Conservation (phyloP, 1,140 invertebrate species). For the Augochlora pura region DNA sequence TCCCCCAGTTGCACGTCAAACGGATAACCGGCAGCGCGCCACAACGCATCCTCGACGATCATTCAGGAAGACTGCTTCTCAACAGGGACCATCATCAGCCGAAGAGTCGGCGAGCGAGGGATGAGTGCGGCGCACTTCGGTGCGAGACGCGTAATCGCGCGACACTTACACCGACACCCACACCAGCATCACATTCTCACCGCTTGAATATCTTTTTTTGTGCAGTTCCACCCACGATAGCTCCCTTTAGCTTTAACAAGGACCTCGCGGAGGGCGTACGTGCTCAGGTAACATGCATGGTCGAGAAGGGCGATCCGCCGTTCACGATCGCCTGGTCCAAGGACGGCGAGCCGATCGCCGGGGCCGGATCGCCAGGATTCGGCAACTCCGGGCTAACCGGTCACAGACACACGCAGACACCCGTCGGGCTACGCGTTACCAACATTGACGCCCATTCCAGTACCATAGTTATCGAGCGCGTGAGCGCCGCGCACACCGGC, state of each 20-base stretch:
- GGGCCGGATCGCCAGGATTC: slow-evolving; percentile 70
- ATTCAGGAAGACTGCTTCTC: neutral
- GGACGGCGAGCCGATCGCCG: slow-evolving; percentile 85
- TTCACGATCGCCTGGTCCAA: slow-evolving; percentile 93
- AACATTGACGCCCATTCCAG: slow-evolving; percentile 92
- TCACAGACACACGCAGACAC: slow-evolving; percentile 56
- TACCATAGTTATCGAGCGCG: slow-evolving; percentile 92
- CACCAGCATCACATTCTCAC: slow-evolving; percentile 37
- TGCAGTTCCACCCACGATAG: slow-evolving; percentile 92
- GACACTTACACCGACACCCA: slow-evolving; percentile 13
- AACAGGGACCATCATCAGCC: neutral
- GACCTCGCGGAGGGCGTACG: slow-evolving; percentile 92
- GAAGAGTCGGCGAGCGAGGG: neutral
- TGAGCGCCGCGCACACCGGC: slow-evolving; percentile 90
- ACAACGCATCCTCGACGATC: neutral
- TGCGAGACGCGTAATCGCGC: neutral
- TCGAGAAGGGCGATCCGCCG: slow-evolving; percentile 96
- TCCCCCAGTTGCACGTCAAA: neutral
- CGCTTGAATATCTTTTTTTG: slow-evolving; percentile 58
- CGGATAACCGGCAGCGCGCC: neutral
- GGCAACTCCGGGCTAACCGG: slow-evolving; percentile 76
- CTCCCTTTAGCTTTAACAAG: slow-evolving; percentile 85
- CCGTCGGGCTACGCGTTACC: slow-evolving; percentile 75
- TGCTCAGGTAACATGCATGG: slow-evolving; percentile 95
- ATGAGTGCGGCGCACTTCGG: neutral